These are phyloP conservation scores for Alethe diademata DNA, from an alignment of 2,113 vertebrate genomes.

Conservation along the genomic window DNA sequence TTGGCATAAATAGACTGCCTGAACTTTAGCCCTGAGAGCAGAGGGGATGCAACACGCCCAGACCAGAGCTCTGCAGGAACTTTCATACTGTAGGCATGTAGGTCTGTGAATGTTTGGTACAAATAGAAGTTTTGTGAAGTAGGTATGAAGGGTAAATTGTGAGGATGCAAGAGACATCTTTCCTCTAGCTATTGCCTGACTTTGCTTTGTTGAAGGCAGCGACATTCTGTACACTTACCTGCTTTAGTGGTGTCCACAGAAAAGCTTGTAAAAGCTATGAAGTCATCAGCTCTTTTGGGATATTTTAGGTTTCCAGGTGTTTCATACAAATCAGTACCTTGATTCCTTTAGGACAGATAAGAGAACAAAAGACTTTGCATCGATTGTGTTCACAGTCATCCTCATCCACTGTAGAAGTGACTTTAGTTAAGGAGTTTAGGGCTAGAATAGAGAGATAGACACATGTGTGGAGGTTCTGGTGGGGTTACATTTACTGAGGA, in stretches of 20 bases:
- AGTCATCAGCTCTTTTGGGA: neutral
- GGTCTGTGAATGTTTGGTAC: neutral
- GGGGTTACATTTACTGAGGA: neutral
- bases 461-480: neutral
- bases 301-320: neutral
- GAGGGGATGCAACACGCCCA: accelerated
- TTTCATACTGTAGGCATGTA: neutral
- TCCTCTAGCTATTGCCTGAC: neutral
- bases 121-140: neutral
- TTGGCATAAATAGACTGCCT: neutral
- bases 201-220: neutral
- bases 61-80: neutral
- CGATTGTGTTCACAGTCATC: neutral
- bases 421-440: neutral
- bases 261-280: neutral
- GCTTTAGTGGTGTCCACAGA: neutral
- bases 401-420: neutral
- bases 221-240: accelerated
- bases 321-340: neutral
- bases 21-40: neutral
- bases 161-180: neutral
- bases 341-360: neutral
- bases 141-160: neutral
- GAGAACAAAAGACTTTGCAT: neutral
- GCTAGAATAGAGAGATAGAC: neutral